phyloP scores from a whole-genome alignment of 2,113 vertebrate genomes.

The Chaetops frenatus region DNA sequence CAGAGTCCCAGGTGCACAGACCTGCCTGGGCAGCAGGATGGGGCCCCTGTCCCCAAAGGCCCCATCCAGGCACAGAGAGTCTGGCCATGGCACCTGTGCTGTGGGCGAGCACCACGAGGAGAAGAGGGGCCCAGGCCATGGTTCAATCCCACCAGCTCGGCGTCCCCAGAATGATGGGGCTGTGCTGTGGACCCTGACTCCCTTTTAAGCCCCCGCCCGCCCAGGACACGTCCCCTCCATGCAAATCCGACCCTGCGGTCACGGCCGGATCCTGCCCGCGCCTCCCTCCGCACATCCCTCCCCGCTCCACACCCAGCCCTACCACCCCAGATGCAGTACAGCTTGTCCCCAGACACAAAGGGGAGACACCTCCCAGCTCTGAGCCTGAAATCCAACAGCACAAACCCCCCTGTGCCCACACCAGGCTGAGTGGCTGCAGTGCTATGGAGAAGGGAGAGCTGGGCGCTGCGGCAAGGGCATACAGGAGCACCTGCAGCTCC shows the following conservation, averaged over 20 bases:
- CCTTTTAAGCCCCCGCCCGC: neutral
- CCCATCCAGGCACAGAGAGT: rapidly evolving
- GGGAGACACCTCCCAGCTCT: rapidly evolving
- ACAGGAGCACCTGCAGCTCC: neutral
- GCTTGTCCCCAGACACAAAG: neutral
- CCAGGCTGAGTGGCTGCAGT: neutral
- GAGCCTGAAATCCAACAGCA: neutral
- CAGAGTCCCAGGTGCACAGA: neutral
- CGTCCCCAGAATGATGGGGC: neutral
- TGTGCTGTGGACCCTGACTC: neutral
- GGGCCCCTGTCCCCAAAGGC: neutral
- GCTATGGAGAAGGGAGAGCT: neutral
- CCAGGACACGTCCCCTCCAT: neutral
- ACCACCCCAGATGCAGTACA: neutral
- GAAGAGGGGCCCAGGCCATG: neutral
- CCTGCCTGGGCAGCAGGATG: rapidly evolving
- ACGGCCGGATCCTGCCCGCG: neutral
- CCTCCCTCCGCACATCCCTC: neutral
- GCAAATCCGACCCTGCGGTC: neutral
- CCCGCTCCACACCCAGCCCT: neutral
- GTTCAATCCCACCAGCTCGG: neutral
- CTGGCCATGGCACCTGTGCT: neutral
- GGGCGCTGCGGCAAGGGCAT: no score
- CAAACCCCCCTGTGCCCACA: rapidly evolving
- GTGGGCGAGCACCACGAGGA: neutral